Evolutionary conservation across 2,113 vertebrate genomes (phyloP).

Genomic region (Pedetes capensis): DNA sequence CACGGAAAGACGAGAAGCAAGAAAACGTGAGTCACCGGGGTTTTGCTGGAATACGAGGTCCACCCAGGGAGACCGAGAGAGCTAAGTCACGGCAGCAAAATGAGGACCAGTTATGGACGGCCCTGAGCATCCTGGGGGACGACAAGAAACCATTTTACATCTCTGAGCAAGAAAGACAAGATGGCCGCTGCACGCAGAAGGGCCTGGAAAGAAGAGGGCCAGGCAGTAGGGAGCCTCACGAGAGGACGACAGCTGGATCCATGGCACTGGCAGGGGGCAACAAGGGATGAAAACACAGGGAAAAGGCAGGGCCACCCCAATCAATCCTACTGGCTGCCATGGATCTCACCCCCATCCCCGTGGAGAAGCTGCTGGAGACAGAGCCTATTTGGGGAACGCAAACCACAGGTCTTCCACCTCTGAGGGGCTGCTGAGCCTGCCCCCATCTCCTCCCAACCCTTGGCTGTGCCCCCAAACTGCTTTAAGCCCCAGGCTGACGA

Average conservation of each 20-base stretch:
- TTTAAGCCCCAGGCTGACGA: background rate
- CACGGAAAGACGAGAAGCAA: background rate
- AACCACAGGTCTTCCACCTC: constrained; percentile 5
- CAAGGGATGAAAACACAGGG: background rate
- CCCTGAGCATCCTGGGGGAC: background rate
- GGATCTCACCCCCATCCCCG: background rate
- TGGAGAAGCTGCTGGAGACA: constrained; percentile 12
- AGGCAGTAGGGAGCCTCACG: constrained; percentile 55
- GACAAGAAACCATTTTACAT: constrained; percentile 70
- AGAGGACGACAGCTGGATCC: constrained; percentile 23
- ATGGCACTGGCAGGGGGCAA: background rate
- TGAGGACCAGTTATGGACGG: background rate
- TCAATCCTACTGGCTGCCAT: background rate
- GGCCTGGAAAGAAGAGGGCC: constrained; percentile 49
- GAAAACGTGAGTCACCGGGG: constrained; percentile 1
- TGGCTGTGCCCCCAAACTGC: background rate
- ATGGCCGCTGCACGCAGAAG: constrained; percentile 68
- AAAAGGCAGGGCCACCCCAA: background rate
- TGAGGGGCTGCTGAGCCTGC: background rate
- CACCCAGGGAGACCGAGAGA: background rate
- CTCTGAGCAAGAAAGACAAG: constrained; percentile 65
- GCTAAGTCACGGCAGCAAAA: background rate
- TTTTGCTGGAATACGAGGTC: background rate
- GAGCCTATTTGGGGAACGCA: constrained; percentile 26
- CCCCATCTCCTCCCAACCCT: background rate